These are phyloP conservation scores for Magallana angulata DNA, from an alignment of 1,140 invertebrate genomes.

Conservation along the genomic window DNA sequence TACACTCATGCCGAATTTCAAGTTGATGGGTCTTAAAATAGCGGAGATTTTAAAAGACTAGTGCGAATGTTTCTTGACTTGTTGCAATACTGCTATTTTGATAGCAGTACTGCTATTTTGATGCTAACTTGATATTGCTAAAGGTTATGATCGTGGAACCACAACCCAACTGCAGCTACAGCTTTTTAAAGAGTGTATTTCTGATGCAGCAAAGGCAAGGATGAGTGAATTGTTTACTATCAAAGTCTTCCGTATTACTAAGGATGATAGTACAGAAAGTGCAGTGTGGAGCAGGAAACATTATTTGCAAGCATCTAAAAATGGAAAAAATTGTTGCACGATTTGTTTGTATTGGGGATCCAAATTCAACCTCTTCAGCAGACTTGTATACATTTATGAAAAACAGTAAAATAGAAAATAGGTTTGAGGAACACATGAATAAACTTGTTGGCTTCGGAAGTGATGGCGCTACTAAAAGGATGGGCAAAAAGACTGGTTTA, in stretches of 20 bases:
- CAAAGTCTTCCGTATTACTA: background rate
- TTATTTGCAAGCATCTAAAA: background rate
- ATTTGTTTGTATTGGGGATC: conserved; percentile 1
- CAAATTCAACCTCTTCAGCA: background rate
- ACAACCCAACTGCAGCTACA: too few relatives aligned
- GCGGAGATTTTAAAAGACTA: too few relatives aligned
- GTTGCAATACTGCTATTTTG: too few relatives aligned
- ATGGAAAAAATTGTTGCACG: background rate
- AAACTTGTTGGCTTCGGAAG: background rate
- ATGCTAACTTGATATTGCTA: too few relatives aligned
- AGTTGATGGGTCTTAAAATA: too few relatives aligned
- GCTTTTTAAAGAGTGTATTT: too few relatives aligned
- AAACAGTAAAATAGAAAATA: background rate
- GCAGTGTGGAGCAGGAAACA: conserved; percentile 3
- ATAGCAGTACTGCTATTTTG: too few relatives aligned
- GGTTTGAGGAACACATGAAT: conserved; percentile 15
- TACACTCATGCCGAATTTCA: too few relatives aligned
- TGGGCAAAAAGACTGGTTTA: background rate
- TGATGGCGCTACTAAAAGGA: conserved; percentile 15
- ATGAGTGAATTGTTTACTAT: too few relatives aligned
- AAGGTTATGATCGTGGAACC: too few relatives aligned
- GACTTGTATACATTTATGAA: background rate
- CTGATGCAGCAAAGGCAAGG: too few relatives aligned
- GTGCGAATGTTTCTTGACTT: too few relatives aligned
- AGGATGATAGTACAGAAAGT: background rate